phyloP scores from a whole-genome alignment of 53 echinoderm and acorn worm species.

The Actinopyga echinites region DNA sequence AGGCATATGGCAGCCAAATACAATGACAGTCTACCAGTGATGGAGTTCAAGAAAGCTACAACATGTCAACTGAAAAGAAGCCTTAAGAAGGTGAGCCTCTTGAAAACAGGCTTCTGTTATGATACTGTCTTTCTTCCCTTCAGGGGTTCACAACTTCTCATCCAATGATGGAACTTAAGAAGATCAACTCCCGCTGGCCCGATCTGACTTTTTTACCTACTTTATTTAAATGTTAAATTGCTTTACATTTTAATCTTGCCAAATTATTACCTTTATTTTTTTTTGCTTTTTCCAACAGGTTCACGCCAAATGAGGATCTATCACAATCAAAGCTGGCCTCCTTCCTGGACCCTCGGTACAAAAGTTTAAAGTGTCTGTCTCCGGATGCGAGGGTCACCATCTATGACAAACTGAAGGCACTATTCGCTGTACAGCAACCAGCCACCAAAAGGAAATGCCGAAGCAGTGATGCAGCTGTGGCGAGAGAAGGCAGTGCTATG shows the following conservation, averaged over 20 bases:
- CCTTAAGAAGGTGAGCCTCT: not conserved
- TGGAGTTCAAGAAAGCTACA: not conserved
- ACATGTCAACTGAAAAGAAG: conserved; percentile 8
- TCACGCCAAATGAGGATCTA: no score
- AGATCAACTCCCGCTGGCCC: not conserved
- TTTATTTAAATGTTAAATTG: no score
- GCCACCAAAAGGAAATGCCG: no score
- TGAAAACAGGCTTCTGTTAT: no score
- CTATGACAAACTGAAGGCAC: not conserved
- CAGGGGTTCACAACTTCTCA: not conserved
- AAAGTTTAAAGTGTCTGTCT: not conserved
- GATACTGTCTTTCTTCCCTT: not conserved
- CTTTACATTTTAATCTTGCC: no score
- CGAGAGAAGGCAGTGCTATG: not conserved
- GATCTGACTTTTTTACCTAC: no score
- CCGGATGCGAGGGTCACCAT: not conserved
- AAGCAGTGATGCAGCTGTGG: not conserved
- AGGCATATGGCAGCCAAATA: not conserved
- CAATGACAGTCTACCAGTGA: conserved; percentile 6
- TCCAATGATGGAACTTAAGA: not conserved
- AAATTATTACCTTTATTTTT: no score
- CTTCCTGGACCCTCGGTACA: not conserved
- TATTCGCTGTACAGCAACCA: not conserved
- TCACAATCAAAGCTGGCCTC: not conserved
- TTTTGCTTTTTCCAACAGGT: no score